phyloP scores from a whole-genome alignment of 2,888 invertebrate species.

The Steinernema hermaphroditum region DNA sequence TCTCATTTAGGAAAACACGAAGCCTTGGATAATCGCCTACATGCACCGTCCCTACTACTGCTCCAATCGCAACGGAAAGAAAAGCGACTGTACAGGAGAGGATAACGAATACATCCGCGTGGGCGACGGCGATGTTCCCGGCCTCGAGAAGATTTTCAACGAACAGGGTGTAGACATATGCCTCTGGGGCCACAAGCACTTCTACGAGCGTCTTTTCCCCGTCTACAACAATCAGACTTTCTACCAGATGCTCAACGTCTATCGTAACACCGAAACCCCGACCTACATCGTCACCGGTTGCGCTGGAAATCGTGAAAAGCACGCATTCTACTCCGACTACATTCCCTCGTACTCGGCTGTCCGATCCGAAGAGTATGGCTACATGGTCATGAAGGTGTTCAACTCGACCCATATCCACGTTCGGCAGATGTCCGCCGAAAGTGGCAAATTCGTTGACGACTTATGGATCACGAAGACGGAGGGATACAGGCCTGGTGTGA shows the following conservation, averaged over 20 bases:
- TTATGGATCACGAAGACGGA: constrained; percentile 53
- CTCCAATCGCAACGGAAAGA: constrained; percentile 72
- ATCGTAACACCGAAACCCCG: constrained; percentile 80
- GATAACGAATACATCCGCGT: constrained; percentile 44
- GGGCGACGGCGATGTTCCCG: constrained; percentile 53
- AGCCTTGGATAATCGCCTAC: constrained; percentile 80
- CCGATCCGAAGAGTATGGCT: constrained; percentile 86
- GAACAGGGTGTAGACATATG: constrained; percentile 87
- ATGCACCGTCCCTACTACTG: constrained; percentile 90
- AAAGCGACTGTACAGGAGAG: constrained; percentile 73
- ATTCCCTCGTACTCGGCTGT: constrained; percentile 83
- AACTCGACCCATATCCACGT: constrained; percentile 84
- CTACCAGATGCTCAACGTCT: constrained; percentile 71
- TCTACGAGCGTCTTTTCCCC: constrained; percentile 91
- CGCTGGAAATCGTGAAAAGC: constrained; percentile 70
- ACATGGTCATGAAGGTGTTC: constrained; percentile 76
- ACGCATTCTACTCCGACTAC: constrained; percentile 73
- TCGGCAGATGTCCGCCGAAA: constrained; percentile 77
- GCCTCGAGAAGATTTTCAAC: constrained; percentile 82
- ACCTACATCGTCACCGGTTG: constrained; percentile 88
- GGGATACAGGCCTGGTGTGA: constrained; percentile 18
- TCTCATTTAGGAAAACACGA: constrained; percentile 29
- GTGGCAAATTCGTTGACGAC: constrained; percentile 58
- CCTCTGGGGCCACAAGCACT: constrained; percentile 96
- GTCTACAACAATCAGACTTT: constrained; percentile 74